These are phyloP conservation scores for Brienomyrus longianalis DNA, from an alignment of 2,113 vertebrate species.

Conservation along the genomic window DNA sequence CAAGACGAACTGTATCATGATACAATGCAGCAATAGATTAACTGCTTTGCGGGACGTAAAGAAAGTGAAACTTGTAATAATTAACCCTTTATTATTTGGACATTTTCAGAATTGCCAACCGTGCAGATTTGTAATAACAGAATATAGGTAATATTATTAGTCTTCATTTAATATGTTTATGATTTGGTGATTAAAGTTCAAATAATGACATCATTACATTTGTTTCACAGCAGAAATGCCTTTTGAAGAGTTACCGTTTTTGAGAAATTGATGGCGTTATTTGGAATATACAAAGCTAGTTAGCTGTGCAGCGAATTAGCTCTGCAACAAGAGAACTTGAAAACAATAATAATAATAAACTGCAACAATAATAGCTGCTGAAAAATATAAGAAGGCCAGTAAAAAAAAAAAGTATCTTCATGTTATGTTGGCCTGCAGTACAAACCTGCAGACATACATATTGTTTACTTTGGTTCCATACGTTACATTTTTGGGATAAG, in stretches of 20 bases:
- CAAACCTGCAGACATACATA: background rate
- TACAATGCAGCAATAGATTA: background rate
- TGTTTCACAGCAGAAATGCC: background rate
- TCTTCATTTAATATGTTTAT: background rate
- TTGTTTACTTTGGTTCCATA: background rate
- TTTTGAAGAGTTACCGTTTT: background rate
- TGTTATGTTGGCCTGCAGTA: background rate
- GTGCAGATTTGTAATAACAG: background rate
- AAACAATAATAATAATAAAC: too few relatives aligned
- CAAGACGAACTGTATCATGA: background rate
- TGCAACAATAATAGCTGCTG: background rate
- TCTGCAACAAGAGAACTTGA: background rate
- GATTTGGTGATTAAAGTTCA: background rate
- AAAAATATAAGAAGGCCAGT: background rate
- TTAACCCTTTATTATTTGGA: background rate
- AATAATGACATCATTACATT: background rate
- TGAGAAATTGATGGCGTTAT: background rate
- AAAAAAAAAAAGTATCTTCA: background rate
- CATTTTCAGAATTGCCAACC: background rate
- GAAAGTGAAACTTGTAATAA: background rate
- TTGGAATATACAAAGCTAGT: background rate
- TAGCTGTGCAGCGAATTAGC: background rate
- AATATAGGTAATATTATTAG: background rate
- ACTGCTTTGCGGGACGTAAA: background rate
- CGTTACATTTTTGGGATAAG: background rate